Evolutionary conservation across 2,113 vertebrate genomes (phyloP), one percentile per base, ranked within the genome.

Genomic region (Bubo scandiacus): DNA sequence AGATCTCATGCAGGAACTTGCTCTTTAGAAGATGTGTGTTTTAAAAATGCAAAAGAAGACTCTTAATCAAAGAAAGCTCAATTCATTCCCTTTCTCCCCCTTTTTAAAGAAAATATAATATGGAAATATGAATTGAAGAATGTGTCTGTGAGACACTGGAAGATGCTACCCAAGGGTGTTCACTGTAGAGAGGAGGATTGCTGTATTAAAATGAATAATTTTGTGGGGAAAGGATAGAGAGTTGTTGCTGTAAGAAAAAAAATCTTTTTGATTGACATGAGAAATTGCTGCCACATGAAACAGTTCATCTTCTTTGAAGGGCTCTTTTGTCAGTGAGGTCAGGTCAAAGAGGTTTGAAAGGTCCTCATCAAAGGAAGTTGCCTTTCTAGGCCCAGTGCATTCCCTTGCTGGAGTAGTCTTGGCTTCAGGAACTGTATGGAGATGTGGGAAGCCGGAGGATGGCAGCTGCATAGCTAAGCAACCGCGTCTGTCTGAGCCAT

Each of bases 301-400:
- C 90, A 91, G 95, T 96, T 97, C 97, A 78, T 94, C 95, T 96
- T 96, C 97, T 97, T 97, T 97, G 97, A 97, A 97, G 97, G 95
- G 93, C 90, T 96, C 96, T 96, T 97, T 97, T 97, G 97, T 97
- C 96, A 93, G 96, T 27, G 89, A 93, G 97, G 96, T 97, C 97
- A 97, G 96, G 97, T 97, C 97, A 97, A 95, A 97, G 95, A 97
- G 97, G 94, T 97, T 97, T 94, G 95, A 97, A 97, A 97, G 97
- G 97, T 97, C 96, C 63, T 94, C 96, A 95, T 97, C 97, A 97
- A 97, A 97, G 87, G 92, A 95, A 97, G 97, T 92, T 96, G 94
- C 81, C 93, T 96, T 94, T 94, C 94, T 88, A 83, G 94, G 92
- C 92, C 95, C 93, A 78, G 78, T 88, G 90, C 97, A 78, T 92